Evolutionary conservation across 2,113 vertebrate genomes (phyloP).

Genomic region (Donacobius atricapilla): DNA sequence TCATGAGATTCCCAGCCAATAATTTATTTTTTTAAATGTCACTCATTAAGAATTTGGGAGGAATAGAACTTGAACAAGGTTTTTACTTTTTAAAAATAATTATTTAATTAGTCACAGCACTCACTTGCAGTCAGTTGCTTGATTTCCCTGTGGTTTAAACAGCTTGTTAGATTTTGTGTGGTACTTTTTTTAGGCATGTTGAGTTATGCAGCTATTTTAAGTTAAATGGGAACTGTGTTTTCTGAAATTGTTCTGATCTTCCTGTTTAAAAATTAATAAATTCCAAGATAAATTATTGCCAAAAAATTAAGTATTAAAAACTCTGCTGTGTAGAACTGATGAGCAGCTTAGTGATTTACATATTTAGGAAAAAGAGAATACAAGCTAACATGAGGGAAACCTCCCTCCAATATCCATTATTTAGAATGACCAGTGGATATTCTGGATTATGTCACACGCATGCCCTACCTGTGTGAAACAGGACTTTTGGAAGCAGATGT

Average conservation of each 20-base stretch:
- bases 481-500: neutral
- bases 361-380: neutral
- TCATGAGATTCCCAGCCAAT: neutral
- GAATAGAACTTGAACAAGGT: neutral
- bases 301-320: neutral
- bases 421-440: neutral
- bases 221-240: neutral
- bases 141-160: neutral
- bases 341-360: neutral
- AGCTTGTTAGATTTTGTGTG: neutral
- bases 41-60: neutral
- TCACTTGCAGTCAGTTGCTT: neutral
- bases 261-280: neutral
- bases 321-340: neutral
- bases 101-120: neutral
- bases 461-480: neutral
- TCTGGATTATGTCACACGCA: neutral
- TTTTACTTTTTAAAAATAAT: neutral
- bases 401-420: neutral
- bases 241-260: constrained; percentile 4
- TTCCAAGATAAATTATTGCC: neutral
- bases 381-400: neutral
- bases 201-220: neutral
- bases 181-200: neutral
- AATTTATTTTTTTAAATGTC: neutral